These are phyloP conservation scores for Xiphophorus maculatus DNA, from an alignment of 2,113 vertebrate species.

Conservation along the genomic window DNA sequence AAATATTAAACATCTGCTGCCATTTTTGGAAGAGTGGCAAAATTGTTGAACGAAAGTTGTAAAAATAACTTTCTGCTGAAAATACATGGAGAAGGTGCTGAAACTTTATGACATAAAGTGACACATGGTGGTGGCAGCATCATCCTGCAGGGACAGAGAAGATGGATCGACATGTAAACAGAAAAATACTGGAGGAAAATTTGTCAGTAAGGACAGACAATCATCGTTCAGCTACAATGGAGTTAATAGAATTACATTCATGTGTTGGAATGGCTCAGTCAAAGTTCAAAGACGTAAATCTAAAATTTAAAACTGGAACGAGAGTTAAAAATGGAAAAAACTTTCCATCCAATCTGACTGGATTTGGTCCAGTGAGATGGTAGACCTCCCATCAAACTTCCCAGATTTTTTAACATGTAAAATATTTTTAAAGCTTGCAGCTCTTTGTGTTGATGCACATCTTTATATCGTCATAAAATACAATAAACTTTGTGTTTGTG, in stretches of 20 bases:
- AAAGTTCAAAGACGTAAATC: background rate
- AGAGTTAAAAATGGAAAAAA: background rate
- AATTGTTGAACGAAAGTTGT: background rate
- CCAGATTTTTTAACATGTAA: too few species aligned
- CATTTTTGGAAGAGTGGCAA: background rate
- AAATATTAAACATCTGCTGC: background rate
- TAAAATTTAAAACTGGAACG: background rate
- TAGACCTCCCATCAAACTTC: too few species aligned
- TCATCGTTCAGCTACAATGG: too few species aligned
- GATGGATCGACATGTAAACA: background rate
- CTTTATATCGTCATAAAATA: background rate
- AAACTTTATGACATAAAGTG: background rate
- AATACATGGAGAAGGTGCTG: background rate
- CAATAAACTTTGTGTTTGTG: too few species aligned
- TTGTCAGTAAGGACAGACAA: too few species aligned
- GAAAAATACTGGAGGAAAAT: background rate
- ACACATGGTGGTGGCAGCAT: background rate
- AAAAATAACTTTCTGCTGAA: background rate
- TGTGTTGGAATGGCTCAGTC: background rate
- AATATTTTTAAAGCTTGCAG: too few species aligned
- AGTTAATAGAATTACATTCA: background rate
- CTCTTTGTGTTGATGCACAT: too few species aligned
- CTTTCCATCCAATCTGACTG: too few species aligned
- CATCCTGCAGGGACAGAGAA: background rate
- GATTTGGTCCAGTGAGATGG: too few species aligned